phyloP scores from a whole-genome alignment of 2,113 vertebrate genomes.

The Prionailurus viverrinus region DNA sequence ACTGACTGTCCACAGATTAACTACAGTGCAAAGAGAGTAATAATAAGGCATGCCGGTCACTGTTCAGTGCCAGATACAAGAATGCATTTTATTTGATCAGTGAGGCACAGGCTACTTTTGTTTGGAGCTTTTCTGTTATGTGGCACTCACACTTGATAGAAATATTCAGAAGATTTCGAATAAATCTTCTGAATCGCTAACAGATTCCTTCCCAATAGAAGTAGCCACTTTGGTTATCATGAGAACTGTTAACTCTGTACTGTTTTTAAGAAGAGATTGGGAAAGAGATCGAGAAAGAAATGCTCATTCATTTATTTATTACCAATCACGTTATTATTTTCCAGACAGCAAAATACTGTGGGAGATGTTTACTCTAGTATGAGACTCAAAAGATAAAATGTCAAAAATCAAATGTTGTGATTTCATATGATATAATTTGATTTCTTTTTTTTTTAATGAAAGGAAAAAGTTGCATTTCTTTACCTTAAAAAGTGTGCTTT shows the following conservation, averaged over 20 bases:
- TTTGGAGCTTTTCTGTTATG: not conserved
- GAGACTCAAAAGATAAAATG: not conserved
- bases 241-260: not conserved
- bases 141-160: not conserved
- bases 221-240: not conserved
- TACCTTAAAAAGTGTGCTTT: slow-evolving; percentile 57
- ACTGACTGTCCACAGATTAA: slow-evolving; percentile 48
- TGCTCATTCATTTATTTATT: not conserved
- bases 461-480: slow-evolving; percentile 55
- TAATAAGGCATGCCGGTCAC: not conserved
- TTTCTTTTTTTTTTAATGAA: not conserved
- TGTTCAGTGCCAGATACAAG: not conserved
- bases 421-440: not conserved
- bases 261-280: not conserved
- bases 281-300: not conserved
- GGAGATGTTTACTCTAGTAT: not conserved
- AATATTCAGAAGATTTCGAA: not conserved
- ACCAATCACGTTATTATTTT: not conserved
- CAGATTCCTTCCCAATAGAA: not conserved
- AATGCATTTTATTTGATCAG: not conserved
- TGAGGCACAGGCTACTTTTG: not conserved
- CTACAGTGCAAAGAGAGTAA: slow-evolving; percentile 35
- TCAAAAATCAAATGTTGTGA: not conserved
- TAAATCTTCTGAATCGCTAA: not conserved
- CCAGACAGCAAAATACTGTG: not conserved